Evolutionary conservation across 2,113 vertebrate species (phyloP), one percentile per base, ranked within the genome.

Genomic region (Erythrolamprus reginae): DNA sequence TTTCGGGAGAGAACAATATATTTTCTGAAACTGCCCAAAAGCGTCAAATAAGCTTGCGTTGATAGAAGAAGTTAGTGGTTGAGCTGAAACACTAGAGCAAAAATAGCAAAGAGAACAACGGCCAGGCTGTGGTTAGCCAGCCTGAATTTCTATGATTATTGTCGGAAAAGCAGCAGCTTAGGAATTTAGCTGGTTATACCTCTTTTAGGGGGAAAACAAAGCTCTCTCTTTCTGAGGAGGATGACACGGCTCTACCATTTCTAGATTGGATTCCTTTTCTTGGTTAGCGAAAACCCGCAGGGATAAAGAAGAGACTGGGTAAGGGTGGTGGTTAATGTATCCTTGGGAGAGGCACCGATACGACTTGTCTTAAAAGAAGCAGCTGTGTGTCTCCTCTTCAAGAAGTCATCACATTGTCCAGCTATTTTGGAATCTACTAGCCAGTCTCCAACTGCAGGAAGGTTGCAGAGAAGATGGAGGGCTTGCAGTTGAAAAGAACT

Each of bases 91-190:
- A 48, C n/a, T 24, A 42, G 61, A 86, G 53, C 53, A 92, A 92
- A 89, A 92, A 86, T 87, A 92, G 85, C 82, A 6, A 26, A 61
- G 86, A 89, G 53, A 52, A 82, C 88, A 89, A 77, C 61, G 52
- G 84, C 26, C 53, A 83, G 86, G 86, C 90, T 91, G 86, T 91
- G 90, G 90, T 91, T 91, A 91, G 90, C 90, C 48, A 48, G 70
- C 52, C 77, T 83, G 70, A 87, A 91, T 91, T 82, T 82, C 86
- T 91, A 50, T 91, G 52, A 88, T 91, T 88, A 91, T 55, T n/a
- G 28, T 55, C 33, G 61, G 86, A 58, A 33, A 83, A 87, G 86
- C 23, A 58, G 53, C n/a, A 38, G 52, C n/a, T 42, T 87, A 48
- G 28, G 28, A 77, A 88, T 82, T 91, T 91, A 82, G 51, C 86